Base-by-base conservation (phyloP, 2,888 invertebrate species). In the Cetonia aurata region DNA sequence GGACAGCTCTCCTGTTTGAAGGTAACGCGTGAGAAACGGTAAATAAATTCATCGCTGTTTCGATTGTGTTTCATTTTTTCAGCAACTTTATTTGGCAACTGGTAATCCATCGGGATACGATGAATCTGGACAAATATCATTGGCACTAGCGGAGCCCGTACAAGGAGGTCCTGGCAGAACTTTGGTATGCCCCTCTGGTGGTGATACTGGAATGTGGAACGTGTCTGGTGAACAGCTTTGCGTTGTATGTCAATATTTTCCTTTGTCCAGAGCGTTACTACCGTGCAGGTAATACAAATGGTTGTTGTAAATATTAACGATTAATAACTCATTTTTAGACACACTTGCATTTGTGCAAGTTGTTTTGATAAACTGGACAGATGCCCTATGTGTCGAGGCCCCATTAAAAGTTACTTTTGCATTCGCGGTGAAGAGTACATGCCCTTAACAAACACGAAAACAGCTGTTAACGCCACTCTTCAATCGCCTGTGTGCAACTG, bases 311-410 rank as follows among this genome's bases (percentile, higher is more conserved):
- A 69, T 68, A 60, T 53, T 9, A 31, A 59, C n/a, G 10, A 41
- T 70, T 44, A 46, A 48, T 33, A 70, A 72, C 72, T 55, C 69
- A 60, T 62, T 81, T 81, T 67, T 73, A 85, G 93, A 15, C 95
- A 96, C 85, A 94, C 95, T 3, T 95, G 95, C 79, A 90, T 95
- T 44, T 96, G 96, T 83, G 91, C 91, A 25, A 87, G 90, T 55
- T 96, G 95, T 81, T 91, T 95, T 80, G 89, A 90, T 55, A 93
- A 93, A 82, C 85, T 96, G 75, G 93, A 94, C 82, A 90, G 92
- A 76, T 96, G 96, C 82, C 96, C 96, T 17, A 93, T 96, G 88
- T 96, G 96, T 85, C 89, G 95, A 71, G 92, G 93, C 76, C 90
- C 90, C 52, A 94, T 95, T 79, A 91, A 91, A 75, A 92, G 92